Percentiles rank a stretch among this genome's conserved stretches.
Evolutionary conservation across 2,113 vertebrate genomes (phyloP).

Genomic region (Zosterops japonicus): DNA sequence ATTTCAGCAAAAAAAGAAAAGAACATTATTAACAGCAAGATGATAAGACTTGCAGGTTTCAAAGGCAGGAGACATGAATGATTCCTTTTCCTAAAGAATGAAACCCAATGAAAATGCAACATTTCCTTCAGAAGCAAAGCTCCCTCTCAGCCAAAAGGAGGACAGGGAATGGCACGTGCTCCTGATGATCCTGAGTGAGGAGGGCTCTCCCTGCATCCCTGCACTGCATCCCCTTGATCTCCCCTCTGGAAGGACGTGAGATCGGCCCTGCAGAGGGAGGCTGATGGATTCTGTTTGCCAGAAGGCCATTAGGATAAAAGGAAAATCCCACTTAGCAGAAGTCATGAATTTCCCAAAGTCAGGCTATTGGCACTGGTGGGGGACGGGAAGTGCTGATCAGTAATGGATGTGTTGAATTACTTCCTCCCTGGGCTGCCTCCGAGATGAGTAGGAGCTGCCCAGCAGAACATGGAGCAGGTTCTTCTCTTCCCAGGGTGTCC

Average conservation of each 20-base stretch:
- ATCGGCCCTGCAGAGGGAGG: fast-evolving
- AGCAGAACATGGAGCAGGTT: neutral
- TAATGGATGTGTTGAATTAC: neutral
- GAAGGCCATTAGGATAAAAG: neutral
- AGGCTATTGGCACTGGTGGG: neutral
- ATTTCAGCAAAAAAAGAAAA: neutral
- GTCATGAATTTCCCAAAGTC: neutral
- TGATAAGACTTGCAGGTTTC: constrained; percentile 21
- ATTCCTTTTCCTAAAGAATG: constrained; percentile 23
- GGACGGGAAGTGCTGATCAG: neutral
- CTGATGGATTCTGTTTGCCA: neutral
- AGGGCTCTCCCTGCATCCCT: neutral
- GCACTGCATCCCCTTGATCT: neutral
- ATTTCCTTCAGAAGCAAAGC: neutral
- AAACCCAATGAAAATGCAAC: neutral
- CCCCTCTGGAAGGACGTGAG: neutral
- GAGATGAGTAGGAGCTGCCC: neutral
- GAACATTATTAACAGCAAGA: neutral
- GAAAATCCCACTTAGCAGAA: neutral
- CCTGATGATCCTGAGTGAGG: neutral
- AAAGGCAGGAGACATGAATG: constrained; percentile 16
- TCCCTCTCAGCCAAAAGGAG: neutral
- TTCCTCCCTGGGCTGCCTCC: neutral
- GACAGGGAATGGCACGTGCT: neutral
- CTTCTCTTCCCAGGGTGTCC: neutral